Base-by-base conservation (phyloP, 2,888 invertebrate genomes). In the Drosophila buzzatii region DNA sequence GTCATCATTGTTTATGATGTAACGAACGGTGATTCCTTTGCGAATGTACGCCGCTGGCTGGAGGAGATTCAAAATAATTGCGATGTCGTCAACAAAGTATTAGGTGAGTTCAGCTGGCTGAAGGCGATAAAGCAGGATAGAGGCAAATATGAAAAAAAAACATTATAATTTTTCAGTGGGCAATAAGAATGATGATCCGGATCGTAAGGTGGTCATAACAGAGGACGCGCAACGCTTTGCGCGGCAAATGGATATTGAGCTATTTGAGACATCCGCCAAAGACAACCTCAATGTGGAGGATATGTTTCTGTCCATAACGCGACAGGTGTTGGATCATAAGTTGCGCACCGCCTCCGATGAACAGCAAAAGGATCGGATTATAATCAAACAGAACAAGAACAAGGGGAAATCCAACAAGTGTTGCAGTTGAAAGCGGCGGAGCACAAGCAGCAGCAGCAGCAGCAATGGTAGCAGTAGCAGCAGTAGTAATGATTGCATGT, bases 1-100 rank as follows among this genome's bases (percentile, higher is more conserved):
- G 99, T 99, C 73, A 98, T 99, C 91, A 99, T 99, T 53, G 99
- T 99, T 16, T 99, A 99, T 94, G 99, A 99, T 95, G 99, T 99
- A 59, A 98, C 98, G 75, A 99, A 97, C 93, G 99, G 99, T 47
- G 99, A 99, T 93, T 98, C 99, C 58, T 99, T 99, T 94, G 99
- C 99, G 73, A 99, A 99, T 94, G 99, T 99, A 3, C 99, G 99
- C 93, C 95, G 99, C 92, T 99, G 99, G 99, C 94, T 99, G 62
- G 98, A 99, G 93, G 99, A 99, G 94, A 99, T 99, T 82, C 99
- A 99, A 93, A 98, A 99, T 93, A 99, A 99, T 94, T 99, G 99
- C 96, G 99, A 99, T 95, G 97, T 98, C 91, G 99, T 99, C 83
- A 98, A 98, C 94, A 97, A 98, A 95, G 98, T 99, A 93, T 95